A percentile compares a stretch with the other conserved stretches of the same genome.
These are phyloP conservation scores for Larimichthys polyactis DNA, from an alignment of 2,113 vertebrate genomes.

Conservation along the genomic window DNA sequence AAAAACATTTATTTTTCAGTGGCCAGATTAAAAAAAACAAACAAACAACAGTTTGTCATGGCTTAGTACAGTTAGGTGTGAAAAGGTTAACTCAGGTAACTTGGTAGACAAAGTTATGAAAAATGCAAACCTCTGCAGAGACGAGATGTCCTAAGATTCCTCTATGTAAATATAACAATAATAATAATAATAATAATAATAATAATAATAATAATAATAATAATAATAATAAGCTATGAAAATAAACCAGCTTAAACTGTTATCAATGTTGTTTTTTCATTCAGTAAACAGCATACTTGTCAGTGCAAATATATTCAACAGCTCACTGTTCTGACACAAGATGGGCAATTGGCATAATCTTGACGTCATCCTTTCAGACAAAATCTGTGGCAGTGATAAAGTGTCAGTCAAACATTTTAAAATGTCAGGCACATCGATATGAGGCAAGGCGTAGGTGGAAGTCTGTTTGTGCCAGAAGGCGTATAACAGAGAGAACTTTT, in stretches of 20 bases:
- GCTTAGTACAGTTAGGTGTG: background rate
- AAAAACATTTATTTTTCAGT: slow-evolving; percentile 5
- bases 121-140: background rate
- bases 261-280: background rate
- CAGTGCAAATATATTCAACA: slow-evolving; percentile 34
- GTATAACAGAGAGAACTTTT: slow-evolving; percentile 56
- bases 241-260: background rate
- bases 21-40: background rate
- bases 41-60: background rate
- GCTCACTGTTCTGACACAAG: slow-evolving; percentile 29
- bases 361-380: slow-evolving; percentile 51
- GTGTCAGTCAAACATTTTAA: slow-evolving; percentile 67
- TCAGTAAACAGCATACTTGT: background rate
- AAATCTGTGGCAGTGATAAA: slow-evolving; percentile 59
- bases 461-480: slow-evolving; percentile 67
- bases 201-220: too few relatives aligned
- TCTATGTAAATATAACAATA: background rate
- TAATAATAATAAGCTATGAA: background rate
- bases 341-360: slow-evolving; percentile 50
- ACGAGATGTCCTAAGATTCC: background rate
- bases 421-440: slow-evolving; percentile 70
- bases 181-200: too few relatives aligned
- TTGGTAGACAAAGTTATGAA: background rate
- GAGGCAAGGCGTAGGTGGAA: slow-evolving; percentile 61
- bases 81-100: background rate